Conservation (phyloP, 2,113 vertebrate species). For the Neolamprologus toae region DNA sequence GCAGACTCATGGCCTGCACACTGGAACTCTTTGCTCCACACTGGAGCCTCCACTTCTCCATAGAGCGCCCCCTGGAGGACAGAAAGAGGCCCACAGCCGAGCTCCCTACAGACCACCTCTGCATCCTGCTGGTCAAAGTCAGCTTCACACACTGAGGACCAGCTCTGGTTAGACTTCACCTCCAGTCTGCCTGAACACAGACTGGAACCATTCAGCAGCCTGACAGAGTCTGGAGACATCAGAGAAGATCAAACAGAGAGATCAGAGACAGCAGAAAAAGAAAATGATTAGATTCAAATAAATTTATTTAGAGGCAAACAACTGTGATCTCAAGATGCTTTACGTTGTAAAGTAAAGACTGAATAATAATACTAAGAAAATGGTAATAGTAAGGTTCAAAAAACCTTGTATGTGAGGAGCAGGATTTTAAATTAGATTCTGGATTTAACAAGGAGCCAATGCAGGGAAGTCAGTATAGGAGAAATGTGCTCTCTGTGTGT, state of each 20-base stretch:
- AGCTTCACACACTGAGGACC: background rate
- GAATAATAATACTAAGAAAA: background rate
- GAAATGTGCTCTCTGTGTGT: background rate
- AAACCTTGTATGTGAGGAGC: background rate
- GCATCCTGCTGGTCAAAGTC: background rate
- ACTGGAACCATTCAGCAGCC: background rate
- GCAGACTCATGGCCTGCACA: no score
- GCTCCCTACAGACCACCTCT: background rate
- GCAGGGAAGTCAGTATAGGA: background rate
- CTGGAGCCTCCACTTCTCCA: no score
- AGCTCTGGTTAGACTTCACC: background rate
- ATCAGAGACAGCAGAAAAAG: background rate
- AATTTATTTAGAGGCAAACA: background rate
- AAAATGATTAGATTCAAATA: background rate
- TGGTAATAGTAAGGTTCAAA: background rate
- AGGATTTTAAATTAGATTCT: background rate
- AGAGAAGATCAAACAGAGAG: background rate
- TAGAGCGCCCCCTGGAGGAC: background rate
- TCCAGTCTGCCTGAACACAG: background rate
- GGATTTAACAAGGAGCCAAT: background rate
- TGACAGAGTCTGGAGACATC: background rate
- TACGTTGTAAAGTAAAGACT: background rate
- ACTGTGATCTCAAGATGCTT: background rate
- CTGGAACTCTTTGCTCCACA: no score
- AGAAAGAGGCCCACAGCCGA: fast-evolving